Conservation (phyloP, 1,140 invertebrate species). For the Apis laboriosa region DNA sequence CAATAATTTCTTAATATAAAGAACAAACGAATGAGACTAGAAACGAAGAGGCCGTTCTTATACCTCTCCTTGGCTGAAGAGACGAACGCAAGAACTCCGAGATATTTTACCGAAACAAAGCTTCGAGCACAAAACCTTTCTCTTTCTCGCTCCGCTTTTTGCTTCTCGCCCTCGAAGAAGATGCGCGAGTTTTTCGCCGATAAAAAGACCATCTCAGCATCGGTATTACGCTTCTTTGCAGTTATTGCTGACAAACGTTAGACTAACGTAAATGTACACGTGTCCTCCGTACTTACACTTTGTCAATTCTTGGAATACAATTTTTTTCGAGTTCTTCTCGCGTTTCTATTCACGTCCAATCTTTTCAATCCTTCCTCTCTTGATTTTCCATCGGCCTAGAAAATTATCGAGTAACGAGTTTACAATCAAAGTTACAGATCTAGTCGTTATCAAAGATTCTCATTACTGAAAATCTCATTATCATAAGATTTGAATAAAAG, state of each 20-base stretch:
- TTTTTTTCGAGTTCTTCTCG: background rate
- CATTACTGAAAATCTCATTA: too few species aligned
- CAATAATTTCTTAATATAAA: constrained; percentile 66
- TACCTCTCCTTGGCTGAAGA: constrained; percentile 46
- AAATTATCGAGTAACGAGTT: too few species aligned
- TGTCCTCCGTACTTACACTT: background rate
- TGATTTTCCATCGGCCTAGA: too few species aligned
- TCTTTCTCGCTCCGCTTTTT: constrained; percentile 1
- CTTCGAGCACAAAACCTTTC: constrained; percentile 31
- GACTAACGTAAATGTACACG: constrained; percentile 1
- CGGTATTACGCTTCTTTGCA: constrained; percentile 36
- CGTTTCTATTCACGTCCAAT: background rate
- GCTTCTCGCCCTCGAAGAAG: constrained; percentile 18
- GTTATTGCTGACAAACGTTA: constrained; percentile 35
- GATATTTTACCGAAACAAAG: constrained; percentile 62
- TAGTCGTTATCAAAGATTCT: too few species aligned
- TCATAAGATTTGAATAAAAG: too few species aligned
- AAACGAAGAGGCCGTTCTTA: constrained; percentile 52
- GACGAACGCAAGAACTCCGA: constrained; percentile 44
- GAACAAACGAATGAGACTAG: constrained; percentile 57
- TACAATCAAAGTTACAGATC: too few species aligned
- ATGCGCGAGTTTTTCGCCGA: constrained; percentile 31
- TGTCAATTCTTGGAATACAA: background rate
- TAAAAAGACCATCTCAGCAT: constrained; percentile 45
- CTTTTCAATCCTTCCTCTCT: background rate